Percentiles rank a stretch among this genome's conserved stretches.
Conservation (phyloP, 2,888 invertebrate species). For the Cantharis flavilabris region DNA sequence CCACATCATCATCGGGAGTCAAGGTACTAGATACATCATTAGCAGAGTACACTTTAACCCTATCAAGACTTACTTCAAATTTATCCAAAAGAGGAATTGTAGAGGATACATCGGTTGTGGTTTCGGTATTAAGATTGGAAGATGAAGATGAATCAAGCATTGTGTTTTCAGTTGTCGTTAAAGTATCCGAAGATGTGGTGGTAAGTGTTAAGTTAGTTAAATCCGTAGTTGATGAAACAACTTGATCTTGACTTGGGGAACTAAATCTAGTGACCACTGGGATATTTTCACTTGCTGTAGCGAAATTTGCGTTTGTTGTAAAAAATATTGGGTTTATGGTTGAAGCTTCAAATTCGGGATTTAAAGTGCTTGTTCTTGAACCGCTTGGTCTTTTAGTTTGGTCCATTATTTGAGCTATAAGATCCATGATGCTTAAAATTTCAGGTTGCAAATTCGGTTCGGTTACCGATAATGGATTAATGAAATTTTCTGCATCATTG, state of each 20-base stretch:
- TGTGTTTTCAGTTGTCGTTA: conserved; percentile 25
- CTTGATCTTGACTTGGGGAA: not conserved
- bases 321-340: not conserved
- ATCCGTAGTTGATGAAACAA: not conserved
- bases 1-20: conserved; percentile 59
- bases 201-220: not conserved
- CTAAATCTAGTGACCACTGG: not conserved
- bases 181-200: not conserved
- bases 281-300: not conserved
- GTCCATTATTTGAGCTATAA: not conserved
- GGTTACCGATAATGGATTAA: not conserved
- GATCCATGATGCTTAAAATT: not conserved
- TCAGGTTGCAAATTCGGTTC: not conserved
- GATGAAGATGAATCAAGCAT: conserved; percentile 20
- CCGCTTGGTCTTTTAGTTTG: not conserved
- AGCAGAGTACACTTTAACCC: conserved; percentile 51
- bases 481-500: not conserved
- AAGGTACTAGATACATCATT: conserved; percentile 49
- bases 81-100: conserved; percentile 48
- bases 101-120: conserved; percentile 50
- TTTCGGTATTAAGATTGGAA: conserved; percentile 17
- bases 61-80: conserved; percentile 53
- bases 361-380: not conserved
- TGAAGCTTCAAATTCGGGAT: not conserved
- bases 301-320: not conserved